Conservation (phyloP, 2,113 vertebrate genomes). For the Scatophagus argus region DNA sequence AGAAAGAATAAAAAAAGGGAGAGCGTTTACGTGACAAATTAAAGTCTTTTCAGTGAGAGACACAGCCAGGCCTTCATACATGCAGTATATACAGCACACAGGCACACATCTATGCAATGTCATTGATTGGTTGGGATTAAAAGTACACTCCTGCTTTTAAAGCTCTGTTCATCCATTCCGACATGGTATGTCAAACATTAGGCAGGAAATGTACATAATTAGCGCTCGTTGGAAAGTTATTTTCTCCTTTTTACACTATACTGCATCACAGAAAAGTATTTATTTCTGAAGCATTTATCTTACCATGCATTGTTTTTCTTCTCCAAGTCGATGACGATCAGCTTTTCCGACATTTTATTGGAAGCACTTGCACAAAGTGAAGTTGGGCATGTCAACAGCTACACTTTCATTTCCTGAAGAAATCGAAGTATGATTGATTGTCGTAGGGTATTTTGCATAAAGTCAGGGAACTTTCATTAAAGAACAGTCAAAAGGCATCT, state of each 20-base stretch:
- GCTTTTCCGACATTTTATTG: not conserved
- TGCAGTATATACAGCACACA: not conserved
- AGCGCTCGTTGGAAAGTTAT: conserved; percentile 37
- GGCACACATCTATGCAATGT: not conserved
- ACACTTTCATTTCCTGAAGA: not conserved
- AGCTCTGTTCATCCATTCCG: conserved; percentile 11
- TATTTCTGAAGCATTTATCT: not conserved
- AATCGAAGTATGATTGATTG: too few relatives aligned
- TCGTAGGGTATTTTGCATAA: not conserved
- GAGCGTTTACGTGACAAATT: conserved; percentile 18
- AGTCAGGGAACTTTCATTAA: not conserved
- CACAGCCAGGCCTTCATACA: not conserved
- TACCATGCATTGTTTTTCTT: not conserved
- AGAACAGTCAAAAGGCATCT: not conserved
- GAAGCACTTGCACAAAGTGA: not conserved
- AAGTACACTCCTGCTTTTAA: conserved; percentile 17
- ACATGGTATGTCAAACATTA: conserved; percentile 21
- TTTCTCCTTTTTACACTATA: conserved; percentile 14
- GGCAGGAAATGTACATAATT: conserved; percentile 41
- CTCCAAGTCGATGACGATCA: not conserved
- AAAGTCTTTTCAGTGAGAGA: conserved; percentile 20
- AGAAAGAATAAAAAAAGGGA: conserved; percentile 26
- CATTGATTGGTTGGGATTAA: conserved; percentile 22
- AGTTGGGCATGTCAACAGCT: not conserved
- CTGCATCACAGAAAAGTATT: not conserved